Percentiles rank a stretch among this genome's conserved stretches.
Evolutionary conservation across 2,888 invertebrate species (phyloP).

Genomic region (Leptopterna dolabrata): DNA sequence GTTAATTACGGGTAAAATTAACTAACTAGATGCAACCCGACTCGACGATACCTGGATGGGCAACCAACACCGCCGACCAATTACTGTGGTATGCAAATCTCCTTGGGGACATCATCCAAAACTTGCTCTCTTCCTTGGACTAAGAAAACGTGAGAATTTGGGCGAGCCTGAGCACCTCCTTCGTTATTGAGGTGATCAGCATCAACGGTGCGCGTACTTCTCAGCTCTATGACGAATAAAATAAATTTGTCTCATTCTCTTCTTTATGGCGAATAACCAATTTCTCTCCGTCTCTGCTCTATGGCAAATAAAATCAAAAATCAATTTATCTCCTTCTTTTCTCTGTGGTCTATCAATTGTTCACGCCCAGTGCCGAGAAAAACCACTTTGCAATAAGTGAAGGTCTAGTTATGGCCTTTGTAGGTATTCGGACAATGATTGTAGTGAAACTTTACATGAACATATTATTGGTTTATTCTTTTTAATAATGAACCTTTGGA

Average conservation of each 20-base stretch:
- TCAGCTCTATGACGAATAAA: not conserved
- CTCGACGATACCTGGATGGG: not conserved
- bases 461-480: too few species aligned
- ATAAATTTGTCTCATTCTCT: too few species aligned
- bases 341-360: too few species aligned
- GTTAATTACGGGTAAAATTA: slow-evolving; percentile 7
- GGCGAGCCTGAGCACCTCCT: not conserved
- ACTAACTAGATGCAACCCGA: not conserved
- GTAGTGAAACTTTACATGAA: too few species aligned
- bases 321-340: too few species aligned
- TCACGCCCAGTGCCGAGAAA: not conserved
- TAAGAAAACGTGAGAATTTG: not conserved
- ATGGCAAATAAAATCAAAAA: too few species aligned
- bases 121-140: not conserved
- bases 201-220: not conserved
- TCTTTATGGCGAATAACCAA: not conserved
- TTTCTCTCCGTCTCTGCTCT: too few species aligned
- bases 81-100: not conserved
- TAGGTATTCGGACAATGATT: too few species aligned
- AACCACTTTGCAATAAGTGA: not conserved
- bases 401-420: not conserved
- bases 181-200: not conserved
- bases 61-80: not conserved
- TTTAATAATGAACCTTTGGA: too few species aligned
- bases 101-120: not conserved